Conservation (phyloP, 2,888 invertebrate genomes). For the Hermaeophaga mercurialis region DNA sequence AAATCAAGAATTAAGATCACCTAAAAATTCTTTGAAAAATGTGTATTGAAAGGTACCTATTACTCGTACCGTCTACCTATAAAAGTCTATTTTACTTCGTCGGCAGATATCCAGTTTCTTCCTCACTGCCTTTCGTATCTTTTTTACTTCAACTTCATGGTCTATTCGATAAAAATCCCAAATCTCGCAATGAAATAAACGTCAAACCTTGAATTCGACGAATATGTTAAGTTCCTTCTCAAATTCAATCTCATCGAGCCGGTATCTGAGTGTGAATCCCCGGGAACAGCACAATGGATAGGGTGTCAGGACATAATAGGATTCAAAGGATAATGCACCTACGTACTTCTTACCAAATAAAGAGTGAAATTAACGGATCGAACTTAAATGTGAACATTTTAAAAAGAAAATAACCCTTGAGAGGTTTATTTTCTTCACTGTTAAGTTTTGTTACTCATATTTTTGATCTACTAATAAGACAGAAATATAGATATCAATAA, state of each 20-base stretch:
- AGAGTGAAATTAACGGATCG: slow-evolving; percentile 2
- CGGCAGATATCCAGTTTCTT: background rate
- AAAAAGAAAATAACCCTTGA: too few relatives aligned
- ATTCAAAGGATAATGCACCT: slow-evolving; percentile 7
- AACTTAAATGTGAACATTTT: slow-evolving; percentile 1
- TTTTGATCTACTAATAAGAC: too few relatives aligned
- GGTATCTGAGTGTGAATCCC: background rate
- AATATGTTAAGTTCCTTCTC: slow-evolving; percentile 6
- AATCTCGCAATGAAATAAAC: slow-evolving; percentile 2
- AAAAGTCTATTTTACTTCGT: too few relatives aligned
- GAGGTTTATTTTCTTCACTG: too few relatives aligned
- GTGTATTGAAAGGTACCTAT: too few relatives aligned
- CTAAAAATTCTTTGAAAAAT: too few relatives aligned
- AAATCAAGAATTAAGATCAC: too few relatives aligned
- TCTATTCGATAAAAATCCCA: slow-evolving; percentile 2
- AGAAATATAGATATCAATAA: too few relatives aligned
- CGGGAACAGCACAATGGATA: background rate
- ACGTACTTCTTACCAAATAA: background rate
- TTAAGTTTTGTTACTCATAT: too few relatives aligned
- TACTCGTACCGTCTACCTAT: too few relatives aligned
- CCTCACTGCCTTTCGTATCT: background rate
- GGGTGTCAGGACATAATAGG: slow-evolving; percentile 6
- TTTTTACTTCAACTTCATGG: background rate
- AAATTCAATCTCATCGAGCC: slow-evolving; percentile 4
- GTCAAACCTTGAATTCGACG: background rate